Evolutionary conservation across 2,888 invertebrate species (phyloP).

Genomic region (Drosophila vallismaia): DNA sequence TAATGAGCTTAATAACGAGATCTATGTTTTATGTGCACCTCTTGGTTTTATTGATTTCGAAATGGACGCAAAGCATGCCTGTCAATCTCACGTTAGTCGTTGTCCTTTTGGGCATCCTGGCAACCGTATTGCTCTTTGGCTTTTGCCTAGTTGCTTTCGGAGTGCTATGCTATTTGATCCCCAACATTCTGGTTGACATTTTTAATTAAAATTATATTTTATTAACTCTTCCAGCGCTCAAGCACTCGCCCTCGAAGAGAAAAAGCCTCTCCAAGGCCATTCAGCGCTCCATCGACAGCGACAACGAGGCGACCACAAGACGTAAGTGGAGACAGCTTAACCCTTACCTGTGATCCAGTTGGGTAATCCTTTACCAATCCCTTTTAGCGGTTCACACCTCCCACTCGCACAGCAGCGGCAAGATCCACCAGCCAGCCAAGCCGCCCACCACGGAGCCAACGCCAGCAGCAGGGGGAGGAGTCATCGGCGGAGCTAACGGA

Average conservation of each 20-base stretch:
- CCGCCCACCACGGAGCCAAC: constrained; percentile 49
- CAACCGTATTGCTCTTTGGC: constrained; percentile 33
- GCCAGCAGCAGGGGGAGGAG: constrained; percentile 76
- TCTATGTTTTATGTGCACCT: constrained; percentile 20
- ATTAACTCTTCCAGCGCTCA: constrained; percentile 88
- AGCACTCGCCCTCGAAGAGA: constrained; percentile 98
- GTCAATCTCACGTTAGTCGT: constrained; percentile 67
- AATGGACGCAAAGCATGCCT: constrained; percentile 72
- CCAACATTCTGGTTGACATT: not conserved
- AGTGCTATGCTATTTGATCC: constrained; percentile 31
- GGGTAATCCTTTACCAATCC: not conserved
- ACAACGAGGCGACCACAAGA: constrained; percentile 87
- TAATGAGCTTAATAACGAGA: constrained; percentile 11
- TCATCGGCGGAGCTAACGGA: not conserved
- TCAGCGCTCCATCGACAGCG: constrained; percentile 88
- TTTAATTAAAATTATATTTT: constrained; percentile 29
- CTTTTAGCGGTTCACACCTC: constrained; percentile 59
- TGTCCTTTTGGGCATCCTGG: constrained; percentile 34
- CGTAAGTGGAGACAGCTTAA: constrained; percentile 70
- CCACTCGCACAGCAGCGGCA: constrained; percentile 71
- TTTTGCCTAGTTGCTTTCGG: constrained; percentile 50
- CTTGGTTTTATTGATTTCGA: constrained; percentile 35
- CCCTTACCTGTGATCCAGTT: not conserved
- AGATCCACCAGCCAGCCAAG: constrained; percentile 67
- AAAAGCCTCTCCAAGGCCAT: constrained; percentile 93